Evolutionary conservation across 2,797 vertebrate genomes (phyloP).

Genomic region (Cygnus olor): DNA sequence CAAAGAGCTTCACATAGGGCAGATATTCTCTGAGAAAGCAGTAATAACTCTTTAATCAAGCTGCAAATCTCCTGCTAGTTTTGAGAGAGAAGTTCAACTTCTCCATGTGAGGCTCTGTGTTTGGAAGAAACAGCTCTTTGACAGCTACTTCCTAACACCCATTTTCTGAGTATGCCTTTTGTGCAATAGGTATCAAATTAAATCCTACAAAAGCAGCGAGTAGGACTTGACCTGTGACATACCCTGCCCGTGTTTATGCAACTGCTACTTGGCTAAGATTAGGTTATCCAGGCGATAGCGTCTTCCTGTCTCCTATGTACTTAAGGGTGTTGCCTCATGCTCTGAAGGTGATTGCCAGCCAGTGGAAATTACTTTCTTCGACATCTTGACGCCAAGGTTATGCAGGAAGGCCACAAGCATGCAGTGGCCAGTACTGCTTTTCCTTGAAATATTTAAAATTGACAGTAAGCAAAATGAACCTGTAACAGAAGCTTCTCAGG

Average conservation of each 20-base stretch:
- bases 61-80: not conserved
- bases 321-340: not conserved
- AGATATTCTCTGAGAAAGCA: not conserved
- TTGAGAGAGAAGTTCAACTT: not conserved
- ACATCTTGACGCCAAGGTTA: not conserved
- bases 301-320: not conserved
- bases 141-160: not conserved
- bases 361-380: not conserved
- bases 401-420: not conserved
- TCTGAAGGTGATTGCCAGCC: not conserved
- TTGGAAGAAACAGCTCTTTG: not conserved
- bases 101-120: not conserved
- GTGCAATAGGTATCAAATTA: not conserved
- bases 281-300: not conserved
- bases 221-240: not conserved
- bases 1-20: not conserved
- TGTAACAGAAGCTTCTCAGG: not conserved
- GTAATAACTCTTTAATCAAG: not conserved
- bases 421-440: not conserved
- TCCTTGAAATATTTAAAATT: not conserved
- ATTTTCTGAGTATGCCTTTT: not conserved
- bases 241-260: not conserved
- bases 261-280: not conserved
- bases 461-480: not conserved
- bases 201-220: not conserved